Evolutionary conservation across 2,888 invertebrate genomes (phyloP).

Genomic region (Athripsodes cinereus): DNA sequence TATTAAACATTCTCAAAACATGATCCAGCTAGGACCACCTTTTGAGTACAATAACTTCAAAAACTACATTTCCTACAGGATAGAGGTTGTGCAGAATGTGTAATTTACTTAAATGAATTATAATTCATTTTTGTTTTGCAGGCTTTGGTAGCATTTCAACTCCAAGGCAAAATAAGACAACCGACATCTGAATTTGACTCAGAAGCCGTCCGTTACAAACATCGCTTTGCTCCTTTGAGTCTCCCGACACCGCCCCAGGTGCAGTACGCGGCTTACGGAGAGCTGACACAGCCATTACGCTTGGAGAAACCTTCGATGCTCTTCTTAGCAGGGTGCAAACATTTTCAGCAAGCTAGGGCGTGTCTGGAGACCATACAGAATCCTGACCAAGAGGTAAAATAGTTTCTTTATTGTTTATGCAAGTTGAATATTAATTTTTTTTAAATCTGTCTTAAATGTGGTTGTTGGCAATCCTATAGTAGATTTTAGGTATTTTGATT

Average conservation of each 20-base stretch:
- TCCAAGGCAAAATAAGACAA: conserved; percentile 79
- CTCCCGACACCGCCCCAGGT: conserved; percentile 85
- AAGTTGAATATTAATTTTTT: no score
- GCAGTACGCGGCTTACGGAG: conserved; percentile 82
- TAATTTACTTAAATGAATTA: no score
- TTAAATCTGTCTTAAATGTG: not conserved
- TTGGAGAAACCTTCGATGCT: conserved; percentile 55
- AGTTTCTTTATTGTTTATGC: no score
- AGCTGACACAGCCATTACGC: conserved; percentile 68
- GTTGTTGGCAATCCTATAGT: not conserved
- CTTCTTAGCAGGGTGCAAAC: conserved; percentile 81
- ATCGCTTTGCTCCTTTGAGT: conserved; percentile 86
- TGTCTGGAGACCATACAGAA: conserved; percentile 77
- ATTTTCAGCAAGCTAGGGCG: conserved; percentile 86
- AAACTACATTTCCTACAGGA: no score
- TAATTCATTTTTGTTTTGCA: conserved; percentile 42
- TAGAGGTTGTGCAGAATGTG: no score
- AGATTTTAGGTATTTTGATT: not conserved
- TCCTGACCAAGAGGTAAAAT: conserved; percentile 65
- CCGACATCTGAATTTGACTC: conserved; percentile 88
- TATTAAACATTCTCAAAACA: no score
- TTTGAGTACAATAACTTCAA: no score
- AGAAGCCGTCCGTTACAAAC: conserved; percentile 91
- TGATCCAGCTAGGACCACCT: no score
- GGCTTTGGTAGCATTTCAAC: conserved; percentile 85